phyloP scores from a whole-genome alignment of 1,140 invertebrate species.

The Cydia amplana region DNA sequence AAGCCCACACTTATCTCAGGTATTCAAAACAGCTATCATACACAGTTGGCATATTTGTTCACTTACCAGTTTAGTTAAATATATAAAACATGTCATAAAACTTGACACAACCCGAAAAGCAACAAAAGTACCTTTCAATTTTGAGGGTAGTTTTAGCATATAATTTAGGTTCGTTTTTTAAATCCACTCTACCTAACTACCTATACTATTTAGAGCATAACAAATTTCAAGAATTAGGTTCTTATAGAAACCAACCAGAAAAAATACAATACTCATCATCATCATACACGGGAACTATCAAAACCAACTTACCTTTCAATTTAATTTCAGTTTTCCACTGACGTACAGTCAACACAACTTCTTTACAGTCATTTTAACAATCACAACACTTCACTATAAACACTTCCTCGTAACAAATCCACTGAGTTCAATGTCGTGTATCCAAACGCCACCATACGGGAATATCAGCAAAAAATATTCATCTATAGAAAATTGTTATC shows the following conservation, averaged over 20 bases:
- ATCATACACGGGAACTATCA: neutral
- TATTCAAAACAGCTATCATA: no score
- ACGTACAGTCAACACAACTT: constrained; percentile 44
- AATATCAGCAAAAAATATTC: constrained; percentile 60
- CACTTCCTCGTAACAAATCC: constrained; percentile 40
- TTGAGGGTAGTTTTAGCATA: neutral
- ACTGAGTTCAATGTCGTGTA: constrained; percentile 39
- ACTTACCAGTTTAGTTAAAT: neutral
- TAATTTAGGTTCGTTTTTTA: neutral
- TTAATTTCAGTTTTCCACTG: constrained; percentile 34
- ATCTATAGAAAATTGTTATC: constrained; percentile 76
- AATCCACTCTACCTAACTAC: no score
- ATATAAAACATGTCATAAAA: neutral
- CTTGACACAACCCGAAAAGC: neutral
- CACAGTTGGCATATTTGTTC: no score
- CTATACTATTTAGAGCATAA: no score
- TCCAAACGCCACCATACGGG: constrained; percentile 48
- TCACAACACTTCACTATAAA: constrained; percentile 65
- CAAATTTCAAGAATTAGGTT: neutral
- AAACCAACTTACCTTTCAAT: constrained; percentile 29
- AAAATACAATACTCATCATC: no score
- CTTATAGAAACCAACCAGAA: neutral
- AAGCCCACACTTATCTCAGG: no score
- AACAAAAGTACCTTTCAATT: neutral
- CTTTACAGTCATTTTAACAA: constrained; percentile 52